Evolutionary conservation across 2,113 vertebrate genomes (phyloP).

Genomic region (Orycteropus afer): DNA sequence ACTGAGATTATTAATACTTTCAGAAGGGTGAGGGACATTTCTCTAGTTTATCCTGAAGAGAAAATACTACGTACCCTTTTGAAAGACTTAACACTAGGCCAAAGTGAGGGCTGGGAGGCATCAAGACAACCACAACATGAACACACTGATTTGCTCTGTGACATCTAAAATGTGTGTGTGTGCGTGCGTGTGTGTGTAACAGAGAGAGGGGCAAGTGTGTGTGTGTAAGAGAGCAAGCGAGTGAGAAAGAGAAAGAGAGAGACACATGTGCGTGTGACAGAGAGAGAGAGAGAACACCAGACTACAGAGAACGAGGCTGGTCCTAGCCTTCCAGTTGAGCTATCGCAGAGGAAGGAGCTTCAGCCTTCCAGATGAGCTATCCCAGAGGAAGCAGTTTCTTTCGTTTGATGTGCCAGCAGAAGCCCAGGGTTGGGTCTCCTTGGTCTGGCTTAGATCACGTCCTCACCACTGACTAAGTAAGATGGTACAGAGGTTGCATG

Average conservation of each 20-base stretch:
- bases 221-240: too few species aligned
- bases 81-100: conserved; percentile 56
- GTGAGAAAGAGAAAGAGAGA: neutral
- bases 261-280: neutral
- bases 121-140: conserved; percentile 41
- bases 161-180: neutral
- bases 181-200: neutral
- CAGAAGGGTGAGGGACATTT: neutral
- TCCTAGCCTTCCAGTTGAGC: too few species aligned
- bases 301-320: neutral
- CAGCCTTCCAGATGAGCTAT: neutral
- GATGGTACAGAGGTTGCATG: neutral
- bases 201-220: too few species aligned
- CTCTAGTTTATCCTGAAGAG: neutral
- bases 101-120: neutral
- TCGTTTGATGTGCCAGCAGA: neutral
- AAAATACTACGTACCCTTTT: conserved; percentile 2
- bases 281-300: neutral
- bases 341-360: too few species aligned
- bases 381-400: neutral
- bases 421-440: neutral
- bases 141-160: neutral
- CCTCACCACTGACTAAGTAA: neutral
- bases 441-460: neutral
- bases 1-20: neutral